These are phyloP conservation scores for Manis javanica DNA, from an alignment of 2,797 vertebrate species.

Conservation along the genomic window DNA sequence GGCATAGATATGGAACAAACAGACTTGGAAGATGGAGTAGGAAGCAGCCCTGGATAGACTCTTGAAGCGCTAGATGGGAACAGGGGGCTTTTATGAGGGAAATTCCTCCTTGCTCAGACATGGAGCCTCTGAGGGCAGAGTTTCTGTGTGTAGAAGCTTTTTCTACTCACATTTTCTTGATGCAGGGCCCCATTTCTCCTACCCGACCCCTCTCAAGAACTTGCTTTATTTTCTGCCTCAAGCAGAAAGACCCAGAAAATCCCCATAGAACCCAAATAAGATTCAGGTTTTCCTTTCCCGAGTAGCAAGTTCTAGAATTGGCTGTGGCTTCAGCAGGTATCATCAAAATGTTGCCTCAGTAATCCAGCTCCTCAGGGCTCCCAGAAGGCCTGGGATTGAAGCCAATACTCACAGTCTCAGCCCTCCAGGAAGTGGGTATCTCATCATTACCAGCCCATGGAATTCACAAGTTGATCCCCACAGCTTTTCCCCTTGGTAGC, in stretches of 20 bases:
- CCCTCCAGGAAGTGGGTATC: constrained; percentile 48
- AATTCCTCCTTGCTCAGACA: neutral
- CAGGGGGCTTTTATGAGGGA: neutral
- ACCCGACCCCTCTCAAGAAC: neutral
- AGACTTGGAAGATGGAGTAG: neutral
- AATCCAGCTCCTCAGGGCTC: constrained; percentile 16
- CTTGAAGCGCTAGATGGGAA: neutral
- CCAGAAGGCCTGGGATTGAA: neutral
- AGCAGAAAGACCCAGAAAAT: neutral
- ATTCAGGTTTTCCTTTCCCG: constrained; percentile 44
- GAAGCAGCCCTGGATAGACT: neutral
- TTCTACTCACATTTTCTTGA: neutral
- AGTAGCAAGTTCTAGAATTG: constrained; percentile 50
- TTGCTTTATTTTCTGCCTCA: constrained; percentile 50
- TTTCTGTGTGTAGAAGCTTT: neutral
- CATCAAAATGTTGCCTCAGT: constrained; percentile 48
- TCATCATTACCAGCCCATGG: neutral
- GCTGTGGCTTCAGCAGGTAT: neutral
- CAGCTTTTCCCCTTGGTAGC: neutral
- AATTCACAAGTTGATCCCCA: neutral
- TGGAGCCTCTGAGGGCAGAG: neutral
- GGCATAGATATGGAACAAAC: neutral
- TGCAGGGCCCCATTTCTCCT: neutral
- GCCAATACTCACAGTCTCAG: neutral
- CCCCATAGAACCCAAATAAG: constrained; percentile 24